phyloP scores from a whole-genome alignment of 1,140 invertebrate genomes.

The Chymomyza costata region DNA sequence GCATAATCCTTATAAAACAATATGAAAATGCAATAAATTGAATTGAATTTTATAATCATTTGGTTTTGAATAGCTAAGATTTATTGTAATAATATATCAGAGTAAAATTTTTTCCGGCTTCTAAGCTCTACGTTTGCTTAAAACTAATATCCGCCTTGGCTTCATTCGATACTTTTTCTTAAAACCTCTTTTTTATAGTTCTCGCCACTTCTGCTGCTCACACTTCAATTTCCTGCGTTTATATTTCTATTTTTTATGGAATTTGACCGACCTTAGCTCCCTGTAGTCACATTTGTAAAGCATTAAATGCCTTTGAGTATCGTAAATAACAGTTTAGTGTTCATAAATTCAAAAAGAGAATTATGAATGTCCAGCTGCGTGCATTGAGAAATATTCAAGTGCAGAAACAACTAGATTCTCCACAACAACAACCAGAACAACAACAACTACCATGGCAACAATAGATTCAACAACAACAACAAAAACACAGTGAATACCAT shows the following conservation, averaged over 20 bases:
- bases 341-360: slow-evolving; percentile 64
- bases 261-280: slow-evolving; percentile 20
- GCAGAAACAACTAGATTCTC: slow-evolving; percentile 27
- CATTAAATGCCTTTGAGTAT: slow-evolving; percentile 61
- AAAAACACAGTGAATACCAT: slow-evolving; percentile 9
- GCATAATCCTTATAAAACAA: too few species aligned
- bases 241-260: slow-evolving; percentile 11
- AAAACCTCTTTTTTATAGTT: too few species aligned
- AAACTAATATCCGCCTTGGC: slow-evolving; percentile 11
- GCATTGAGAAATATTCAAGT: too few species aligned
- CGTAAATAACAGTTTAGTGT: slow-evolving; percentile 65
- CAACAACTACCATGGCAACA: slow-evolving; percentile 39
- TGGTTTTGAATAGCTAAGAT: too few species aligned
- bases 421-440: slow-evolving; percentile 10
- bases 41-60: too few species aligned
- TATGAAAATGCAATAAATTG: too few species aligned
- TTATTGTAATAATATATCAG: not conserved
- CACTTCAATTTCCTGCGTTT: slow-evolving; percentile 38
- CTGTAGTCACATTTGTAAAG: slow-evolving; percentile 49
- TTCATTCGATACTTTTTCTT: too few species aligned
- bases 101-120: not conserved
- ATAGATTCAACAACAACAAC: too few species aligned
- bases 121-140: slow-evolving; percentile 1
- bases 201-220: not conserved
- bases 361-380: slow-evolving; percentile 52